Evolutionary conservation across 2,888 invertebrate species (phyloP).

Genomic region (Caenorhabditis japonica): DNA sequence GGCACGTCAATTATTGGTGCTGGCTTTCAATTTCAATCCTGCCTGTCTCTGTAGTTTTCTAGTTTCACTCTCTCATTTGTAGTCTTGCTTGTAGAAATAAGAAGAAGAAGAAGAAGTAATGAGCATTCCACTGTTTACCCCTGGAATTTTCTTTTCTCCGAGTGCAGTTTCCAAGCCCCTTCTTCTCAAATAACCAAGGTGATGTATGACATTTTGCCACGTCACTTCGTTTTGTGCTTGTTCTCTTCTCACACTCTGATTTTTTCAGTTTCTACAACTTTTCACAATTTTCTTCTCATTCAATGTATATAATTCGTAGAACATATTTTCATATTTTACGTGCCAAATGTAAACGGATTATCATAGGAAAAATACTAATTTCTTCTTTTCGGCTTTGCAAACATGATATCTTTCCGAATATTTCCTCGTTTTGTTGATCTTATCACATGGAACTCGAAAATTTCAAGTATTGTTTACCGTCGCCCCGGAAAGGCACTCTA

Average conservation of each 20-base stretch:
- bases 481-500: too few relatives aligned
- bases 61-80: too few relatives aligned
- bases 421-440: constrained; percentile 22
- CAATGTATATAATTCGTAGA: constrained; percentile 29
- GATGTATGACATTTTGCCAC: constrained; percentile 30
- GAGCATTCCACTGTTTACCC: too few relatives aligned
- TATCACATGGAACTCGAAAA: constrained; percentile 5
- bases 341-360: constrained; percentile 44
- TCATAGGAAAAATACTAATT: too few relatives aligned
- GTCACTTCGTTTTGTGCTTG: constrained; percentile 19
- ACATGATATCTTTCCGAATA: constrained; percentile 22
- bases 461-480: constrained; percentile 32
- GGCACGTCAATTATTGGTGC: too few relatives aligned
- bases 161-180: too few relatives aligned
- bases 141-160: too few relatives aligned
- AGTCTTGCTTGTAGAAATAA: too few relatives aligned
- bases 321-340: constrained; percentile 37
- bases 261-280: constrained; percentile 5
- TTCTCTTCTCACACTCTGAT: not conserved
- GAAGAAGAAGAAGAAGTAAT: too few relatives aligned
- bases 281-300: constrained; percentile 4
- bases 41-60: too few relatives aligned
- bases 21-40: too few relatives aligned
- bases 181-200: constrained; percentile 4
- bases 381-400: constrained; percentile 15